Conservation (phyloP, 1,140 invertebrate species). For the Calephelis virginiensis region DNA sequence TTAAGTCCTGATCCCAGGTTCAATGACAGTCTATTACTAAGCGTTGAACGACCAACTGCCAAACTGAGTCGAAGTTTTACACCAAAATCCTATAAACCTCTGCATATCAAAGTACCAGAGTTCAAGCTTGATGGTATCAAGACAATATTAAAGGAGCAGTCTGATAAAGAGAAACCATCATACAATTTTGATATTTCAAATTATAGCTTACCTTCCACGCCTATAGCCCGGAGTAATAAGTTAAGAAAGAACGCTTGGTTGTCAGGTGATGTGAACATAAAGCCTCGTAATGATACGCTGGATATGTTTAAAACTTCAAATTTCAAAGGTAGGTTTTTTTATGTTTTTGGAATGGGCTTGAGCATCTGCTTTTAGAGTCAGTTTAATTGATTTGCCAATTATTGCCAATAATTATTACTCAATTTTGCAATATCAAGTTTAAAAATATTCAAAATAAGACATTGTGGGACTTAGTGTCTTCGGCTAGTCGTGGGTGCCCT, state of each 20-base stretch:
- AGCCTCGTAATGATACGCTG: constrained; percentile 36
- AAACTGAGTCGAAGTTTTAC: constrained; percentile 70
- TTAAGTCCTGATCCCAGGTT: constrained; percentile 57
- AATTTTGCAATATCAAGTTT: too few relatives aligned
- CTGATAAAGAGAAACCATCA: constrained; percentile 42
- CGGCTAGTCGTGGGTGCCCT: too few relatives aligned
- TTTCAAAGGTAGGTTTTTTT: neutral
- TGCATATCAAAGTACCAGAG: constrained; percentile 71
- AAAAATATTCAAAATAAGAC: too few relatives aligned
- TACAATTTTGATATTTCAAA: constrained; percentile 75
- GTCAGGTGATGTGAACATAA: constrained; percentile 55
- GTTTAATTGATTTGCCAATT: too few relatives aligned
- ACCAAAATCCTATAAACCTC: constrained; percentile 70
- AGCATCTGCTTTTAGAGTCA: too few relatives aligned
- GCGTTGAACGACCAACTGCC: constrained; percentile 36
- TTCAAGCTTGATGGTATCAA: constrained; percentile 65
- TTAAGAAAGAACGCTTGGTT: constrained; percentile 75
- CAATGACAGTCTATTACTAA: constrained; percentile 42
- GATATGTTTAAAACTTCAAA: constrained; percentile 13
- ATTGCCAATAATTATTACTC: too few relatives aligned
- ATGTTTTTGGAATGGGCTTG: too few relatives aligned
- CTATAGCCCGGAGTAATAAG: constrained; percentile 74
- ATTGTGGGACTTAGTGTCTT: too few relatives aligned
- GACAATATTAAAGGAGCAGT: constrained; percentile 53
- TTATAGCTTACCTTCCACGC: constrained; percentile 68